A percentile compares a stretch with the other conserved stretches of the same genome.
These are phyloP conservation scores for Alviniconcha marisindica DNA, from an alignment of 1,140 invertebrate species.

Conservation along the genomic window DNA sequence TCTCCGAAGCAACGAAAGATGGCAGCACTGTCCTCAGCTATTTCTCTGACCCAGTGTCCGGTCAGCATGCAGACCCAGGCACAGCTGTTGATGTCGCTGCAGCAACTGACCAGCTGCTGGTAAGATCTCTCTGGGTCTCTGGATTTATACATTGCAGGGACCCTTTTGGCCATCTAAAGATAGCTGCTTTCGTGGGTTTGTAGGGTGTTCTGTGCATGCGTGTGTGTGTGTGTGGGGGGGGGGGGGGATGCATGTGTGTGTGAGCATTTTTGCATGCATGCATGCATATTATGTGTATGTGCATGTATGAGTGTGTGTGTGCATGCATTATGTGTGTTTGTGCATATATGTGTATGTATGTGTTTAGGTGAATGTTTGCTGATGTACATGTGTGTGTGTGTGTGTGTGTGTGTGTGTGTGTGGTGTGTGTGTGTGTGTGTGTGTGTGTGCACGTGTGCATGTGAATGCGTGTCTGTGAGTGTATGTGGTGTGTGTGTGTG, in stretches of 20 bases:
- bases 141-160: no score
- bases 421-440: not conserved
- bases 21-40: constrained; percentile 45
- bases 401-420: not conserved
- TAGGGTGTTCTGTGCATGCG: no score
- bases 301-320: constrained; percentile 8
- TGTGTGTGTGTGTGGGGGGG: no score
- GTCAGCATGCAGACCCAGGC: constrained; percentile 46
- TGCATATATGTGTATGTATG: not conserved
- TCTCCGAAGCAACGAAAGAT: constrained; percentile 40
- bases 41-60: constrained; percentile 49
- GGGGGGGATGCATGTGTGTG: no score
- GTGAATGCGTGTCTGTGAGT: not conserved
- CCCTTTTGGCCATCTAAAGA: no score
- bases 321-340: not conserved
- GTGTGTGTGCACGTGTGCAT: not conserved
- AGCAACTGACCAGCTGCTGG: constrained; percentile 40
- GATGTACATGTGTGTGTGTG: constrained; percentile 1
- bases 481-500: no score
- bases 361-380: no score
- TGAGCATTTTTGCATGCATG: not conserved
- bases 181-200: no score
- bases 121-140: constrained; percentile 31
- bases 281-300: not conserved
- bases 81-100: constrained; percentile 42